A percentile compares a stretch with the other conserved stretches of the same genome.
Conservation (phyloP, 1,140 invertebrate species). For the Daktulosphaira vitifoliae region DNA sequence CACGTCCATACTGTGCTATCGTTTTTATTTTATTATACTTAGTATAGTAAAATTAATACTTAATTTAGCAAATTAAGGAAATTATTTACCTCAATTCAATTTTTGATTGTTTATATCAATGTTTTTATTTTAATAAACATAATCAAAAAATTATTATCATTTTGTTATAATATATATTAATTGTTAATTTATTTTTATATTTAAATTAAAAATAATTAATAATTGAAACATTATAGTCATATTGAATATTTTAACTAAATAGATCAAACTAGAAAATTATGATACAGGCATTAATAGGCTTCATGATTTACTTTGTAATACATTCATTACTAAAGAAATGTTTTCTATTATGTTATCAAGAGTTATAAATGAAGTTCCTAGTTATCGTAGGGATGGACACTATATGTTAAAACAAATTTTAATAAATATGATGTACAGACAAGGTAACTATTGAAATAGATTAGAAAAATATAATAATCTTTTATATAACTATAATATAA, state of each 20-base stretch:
- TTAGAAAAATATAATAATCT: too few species aligned
- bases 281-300: slow-evolving; percentile 65
- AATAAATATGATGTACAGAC: slow-evolving; percentile 52
- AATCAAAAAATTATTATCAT: background rate
- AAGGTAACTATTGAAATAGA: too few species aligned
- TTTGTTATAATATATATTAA: background rate
- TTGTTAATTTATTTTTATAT: too few species aligned
- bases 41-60: too few species aligned
- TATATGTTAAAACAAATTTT: slow-evolving; percentile 53
- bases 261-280: slow-evolving; percentile 69
- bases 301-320: slow-evolving; percentile 61
- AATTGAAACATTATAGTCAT: too few species aligned
- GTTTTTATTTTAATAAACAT: background rate
- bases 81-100: background rate
- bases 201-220: too few species aligned
- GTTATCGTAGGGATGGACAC: slow-evolving; percentile 56
- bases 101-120: slow-evolving; percentile 1
- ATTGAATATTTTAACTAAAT: slow-evolving; percentile 13
- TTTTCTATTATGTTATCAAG: slow-evolving; percentile 66
- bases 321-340: slow-evolving; percentile 61
- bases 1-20: too few species aligned
- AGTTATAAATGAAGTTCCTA: slow-evolving; percentile 64
- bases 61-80: too few species aligned
- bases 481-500: too few species aligned
- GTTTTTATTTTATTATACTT: too few species aligned